Evolutionary conservation across 1,140 invertebrate species (phyloP).

Genomic region (Wiebesia pumilae): DNA sequence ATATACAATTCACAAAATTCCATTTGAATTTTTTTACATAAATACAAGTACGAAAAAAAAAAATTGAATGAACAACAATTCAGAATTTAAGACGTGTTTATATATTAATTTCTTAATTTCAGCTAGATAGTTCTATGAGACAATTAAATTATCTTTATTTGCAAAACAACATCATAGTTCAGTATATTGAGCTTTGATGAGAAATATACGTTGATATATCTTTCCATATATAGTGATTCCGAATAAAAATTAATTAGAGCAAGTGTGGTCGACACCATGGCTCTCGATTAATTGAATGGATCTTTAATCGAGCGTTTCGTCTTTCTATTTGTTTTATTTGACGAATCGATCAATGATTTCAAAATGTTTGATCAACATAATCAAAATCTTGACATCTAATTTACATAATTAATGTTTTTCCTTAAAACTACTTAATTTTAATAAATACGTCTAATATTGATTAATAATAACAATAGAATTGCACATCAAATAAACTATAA

Average conservation of each 20-base stretch:
- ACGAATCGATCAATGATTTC: neutral
- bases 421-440: too few relatives aligned
- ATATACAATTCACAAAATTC: too few relatives aligned
- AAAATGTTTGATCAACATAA: neutral
- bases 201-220: neutral
- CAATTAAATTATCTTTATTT: too few relatives aligned
- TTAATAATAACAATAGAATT: too few relatives aligned
- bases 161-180: too few relatives aligned
- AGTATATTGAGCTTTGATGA: neutral
- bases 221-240: conserved; percentile 17
- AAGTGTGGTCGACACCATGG: conserved; percentile 45
- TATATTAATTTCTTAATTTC: too few relatives aligned
- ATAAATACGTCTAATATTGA: too few relatives aligned
- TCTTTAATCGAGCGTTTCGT: conserved; percentile 43
- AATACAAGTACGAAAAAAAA: neutral
- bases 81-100: too few relatives aligned
- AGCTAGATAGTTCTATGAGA: too few relatives aligned
- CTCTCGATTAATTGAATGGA: conserved; percentile 52
- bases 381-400: neutral
- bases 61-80: too few relatives aligned
- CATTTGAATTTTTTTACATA: too few relatives aligned
- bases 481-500: too few relatives aligned
- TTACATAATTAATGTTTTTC: neutral
- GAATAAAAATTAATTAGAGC: conserved; percentile 62
- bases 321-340: conserved; percentile 40